These are phyloP conservation scores for Donacobius atricapilla DNA, from an alignment of 2,113 vertebrate species.

Conservation along the genomic window DNA sequence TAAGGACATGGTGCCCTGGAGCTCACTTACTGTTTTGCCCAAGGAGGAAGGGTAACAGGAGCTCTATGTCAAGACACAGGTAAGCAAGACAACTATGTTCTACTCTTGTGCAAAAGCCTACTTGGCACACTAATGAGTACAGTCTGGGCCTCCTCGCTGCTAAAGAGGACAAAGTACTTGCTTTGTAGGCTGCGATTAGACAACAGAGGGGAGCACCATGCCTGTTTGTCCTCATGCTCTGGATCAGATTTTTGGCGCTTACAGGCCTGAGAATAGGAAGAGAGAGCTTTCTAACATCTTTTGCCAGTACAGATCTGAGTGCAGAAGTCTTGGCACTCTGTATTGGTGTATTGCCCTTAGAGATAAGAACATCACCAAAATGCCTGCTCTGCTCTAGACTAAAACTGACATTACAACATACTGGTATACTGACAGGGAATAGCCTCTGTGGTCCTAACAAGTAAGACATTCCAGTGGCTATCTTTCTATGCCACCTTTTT, in stretches of 20 bases:
- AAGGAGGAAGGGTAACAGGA: not conserved
- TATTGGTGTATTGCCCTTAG: not conserved
- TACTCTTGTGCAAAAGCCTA: not conserved
- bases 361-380: not conserved
- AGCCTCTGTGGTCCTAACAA: not conserved
- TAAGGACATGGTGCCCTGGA: not conserved
- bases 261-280: not conserved
- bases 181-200: not conserved
- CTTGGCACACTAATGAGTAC: rapidly evolving
- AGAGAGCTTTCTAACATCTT: not conserved
- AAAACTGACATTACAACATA: not conserved
- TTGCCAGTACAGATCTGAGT: not conserved
- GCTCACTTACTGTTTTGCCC: not conserved
- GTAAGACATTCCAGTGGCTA: not conserved
- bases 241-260: not conserved
- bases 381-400: not conserved
- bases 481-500: not conserved
- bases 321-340: not conserved
- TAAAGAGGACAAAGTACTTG: not conserved
- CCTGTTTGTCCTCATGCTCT: not conserved
- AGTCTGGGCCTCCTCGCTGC: not conserved
- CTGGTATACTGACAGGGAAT: not conserved
- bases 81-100: not conserved
- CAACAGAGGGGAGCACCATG: not conserved
- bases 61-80: not conserved